Conservation (phyloP, 2,888 invertebrate species). For the Lithophane ornitopus region DNA sequence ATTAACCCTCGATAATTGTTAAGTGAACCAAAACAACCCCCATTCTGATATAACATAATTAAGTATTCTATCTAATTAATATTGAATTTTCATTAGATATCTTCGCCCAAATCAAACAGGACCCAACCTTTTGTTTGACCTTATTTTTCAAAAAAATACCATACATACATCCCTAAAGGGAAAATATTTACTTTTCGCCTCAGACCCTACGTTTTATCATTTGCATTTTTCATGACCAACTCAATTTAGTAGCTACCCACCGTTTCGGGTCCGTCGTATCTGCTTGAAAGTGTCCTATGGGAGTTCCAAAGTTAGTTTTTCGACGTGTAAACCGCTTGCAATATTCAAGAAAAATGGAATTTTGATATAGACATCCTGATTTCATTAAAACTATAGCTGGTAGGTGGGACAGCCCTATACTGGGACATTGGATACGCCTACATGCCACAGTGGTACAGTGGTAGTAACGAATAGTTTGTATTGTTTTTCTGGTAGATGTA, state of each 20-base stretch:
- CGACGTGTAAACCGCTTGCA: slow-evolving; percentile 50
- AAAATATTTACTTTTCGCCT: slow-evolving; percentile 60
- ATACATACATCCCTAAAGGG: slow-evolving; percentile 40
- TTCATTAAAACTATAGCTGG: no score
- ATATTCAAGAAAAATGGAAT: slow-evolving; percentile 64
- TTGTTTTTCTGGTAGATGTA: no score
- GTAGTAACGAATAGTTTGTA: no score
- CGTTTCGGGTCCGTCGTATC: slow-evolving; percentile 64
- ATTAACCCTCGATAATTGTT: slow-evolving; percentile 61
- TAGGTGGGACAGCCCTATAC: no score
- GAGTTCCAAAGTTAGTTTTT: slow-evolving; percentile 64
- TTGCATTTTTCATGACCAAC: slow-evolving; percentile 72
- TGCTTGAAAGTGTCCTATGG: slow-evolving; percentile 64
- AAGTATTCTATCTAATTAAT: slow-evolving; percentile 50
- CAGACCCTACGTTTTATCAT: slow-evolving; percentile 66
- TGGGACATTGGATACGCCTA: no score
- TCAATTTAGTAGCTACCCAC: slow-evolving; percentile 70
- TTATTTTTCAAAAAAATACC: slow-evolving; percentile 44
- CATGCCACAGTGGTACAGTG: no score
- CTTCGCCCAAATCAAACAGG: slow-evolving; percentile 36
- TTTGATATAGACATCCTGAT: slow-evolving; percentile 55
- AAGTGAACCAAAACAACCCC: slow-evolving; percentile 49
- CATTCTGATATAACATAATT: slow-evolving; percentile 48
- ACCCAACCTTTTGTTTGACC: slow-evolving; percentile 46
- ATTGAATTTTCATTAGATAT: slow-evolving; percentile 50